These are phyloP conservation scores for Montifringilla adamsi DNA, from an alignment of 2,113 vertebrate species.

Conservation along the genomic window DNA sequence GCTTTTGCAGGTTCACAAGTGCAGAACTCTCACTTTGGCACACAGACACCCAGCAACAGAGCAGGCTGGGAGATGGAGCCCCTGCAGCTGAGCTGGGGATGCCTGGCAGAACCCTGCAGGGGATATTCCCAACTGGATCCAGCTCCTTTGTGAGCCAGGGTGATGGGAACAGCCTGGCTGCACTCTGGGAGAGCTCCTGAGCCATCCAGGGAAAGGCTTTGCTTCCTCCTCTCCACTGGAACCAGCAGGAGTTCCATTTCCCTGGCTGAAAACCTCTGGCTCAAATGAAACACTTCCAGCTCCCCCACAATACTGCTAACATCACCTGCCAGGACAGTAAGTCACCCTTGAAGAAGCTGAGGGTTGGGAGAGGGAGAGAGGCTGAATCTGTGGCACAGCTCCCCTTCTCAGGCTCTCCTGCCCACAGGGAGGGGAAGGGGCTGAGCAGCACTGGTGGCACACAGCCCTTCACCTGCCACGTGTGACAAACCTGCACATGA, in stretches of 20 bases:
- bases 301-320: neutral
- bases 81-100: neutral
- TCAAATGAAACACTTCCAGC: neutral
- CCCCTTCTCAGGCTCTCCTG: neutral
- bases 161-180: neutral
- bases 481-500: neutral
- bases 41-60: neutral
- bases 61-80: neutral
- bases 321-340: neutral
- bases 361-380: neutral
- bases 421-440: neutral
- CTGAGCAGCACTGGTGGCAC: neutral
- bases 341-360: neutral
- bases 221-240: neutral
- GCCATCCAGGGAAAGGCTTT: neutral
- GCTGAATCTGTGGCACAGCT: neutral
- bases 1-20: neutral
- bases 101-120: neutral
- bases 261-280: neutral
- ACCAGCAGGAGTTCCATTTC: neutral
- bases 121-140: neutral
- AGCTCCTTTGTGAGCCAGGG: neutral
- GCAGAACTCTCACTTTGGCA: neutral
- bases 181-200: neutral
- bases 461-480: neutral